Conservation (phyloP, 1,140 invertebrate species). For the Mycetomoellerius zeteki region DNA sequence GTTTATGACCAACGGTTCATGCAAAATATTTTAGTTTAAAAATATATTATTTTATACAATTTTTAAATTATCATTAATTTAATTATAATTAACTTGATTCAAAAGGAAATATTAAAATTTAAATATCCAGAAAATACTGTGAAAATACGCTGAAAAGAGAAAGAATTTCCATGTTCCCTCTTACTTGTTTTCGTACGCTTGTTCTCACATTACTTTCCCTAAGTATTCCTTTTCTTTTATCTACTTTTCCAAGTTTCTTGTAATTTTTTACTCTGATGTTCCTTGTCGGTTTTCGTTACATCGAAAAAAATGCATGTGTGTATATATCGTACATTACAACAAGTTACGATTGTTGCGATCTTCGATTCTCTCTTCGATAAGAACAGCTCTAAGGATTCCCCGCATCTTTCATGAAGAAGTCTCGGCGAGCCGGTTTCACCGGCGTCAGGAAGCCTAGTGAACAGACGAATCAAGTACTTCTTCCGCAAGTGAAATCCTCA, state of each 20-base stretch:
- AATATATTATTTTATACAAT: conserved; percentile 1
- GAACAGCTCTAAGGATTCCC: neutral
- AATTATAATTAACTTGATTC: neutral
- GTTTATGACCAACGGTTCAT: neutral
- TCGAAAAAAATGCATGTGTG: neutral
- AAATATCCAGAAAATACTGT: neutral
- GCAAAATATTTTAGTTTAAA: neutral
- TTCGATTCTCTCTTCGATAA: neutral
- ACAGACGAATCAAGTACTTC: neutral
- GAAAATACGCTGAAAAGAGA: neutral
- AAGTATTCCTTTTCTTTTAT: neutral
- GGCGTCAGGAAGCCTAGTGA: neutral
- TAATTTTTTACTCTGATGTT: neutral
- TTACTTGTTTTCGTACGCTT: neutral
- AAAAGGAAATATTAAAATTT: neutral
- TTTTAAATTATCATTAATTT: conserved; percentile 1
- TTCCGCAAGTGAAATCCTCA: conserved; percentile 28
- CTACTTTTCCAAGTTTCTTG: neutral
- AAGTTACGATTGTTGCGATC: neutral
- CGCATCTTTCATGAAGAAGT: conserved; percentile 2
- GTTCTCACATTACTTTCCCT: neutral
- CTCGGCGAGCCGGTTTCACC: neutral
- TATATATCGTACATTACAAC: neutral
- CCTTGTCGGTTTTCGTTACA: neutral
- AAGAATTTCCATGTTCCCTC: neutral